Evolutionary conservation across 1,140 invertebrate genomes (phyloP).

Genomic region (Littorina saxatilis): DNA sequence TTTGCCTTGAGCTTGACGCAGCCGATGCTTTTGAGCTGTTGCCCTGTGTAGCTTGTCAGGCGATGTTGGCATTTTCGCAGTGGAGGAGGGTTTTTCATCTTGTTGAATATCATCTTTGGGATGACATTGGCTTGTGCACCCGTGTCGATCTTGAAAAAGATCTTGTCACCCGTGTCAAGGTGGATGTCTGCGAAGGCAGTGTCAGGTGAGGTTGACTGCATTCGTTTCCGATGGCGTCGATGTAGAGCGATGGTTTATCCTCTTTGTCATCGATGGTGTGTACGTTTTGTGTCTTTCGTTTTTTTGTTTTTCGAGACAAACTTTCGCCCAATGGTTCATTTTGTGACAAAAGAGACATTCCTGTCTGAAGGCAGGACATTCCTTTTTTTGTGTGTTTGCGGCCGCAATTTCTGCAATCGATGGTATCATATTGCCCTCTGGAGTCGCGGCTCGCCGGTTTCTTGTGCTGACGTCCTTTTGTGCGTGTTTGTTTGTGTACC

Average conservation of each 20-base stretch:
- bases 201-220: background rate
- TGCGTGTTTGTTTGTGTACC: background rate
- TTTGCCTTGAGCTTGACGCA: background rate
- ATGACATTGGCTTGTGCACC: constrained; percentile 44
- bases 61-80: background rate
- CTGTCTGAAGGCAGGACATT: constrained; percentile 17
- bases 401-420: constrained; percentile 9
- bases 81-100: constrained; percentile 48
- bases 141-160: constrained; percentile 42
- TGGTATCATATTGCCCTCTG: background rate
- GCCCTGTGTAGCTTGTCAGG: constrained; percentile 6
- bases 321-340: constrained; percentile 8
- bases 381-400: background rate
- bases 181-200: constrained; percentile 44
- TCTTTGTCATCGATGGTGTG: background rate
- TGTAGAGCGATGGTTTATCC: background rate
- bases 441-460: background rate
- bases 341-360: background rate
- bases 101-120: constrained; percentile 15
- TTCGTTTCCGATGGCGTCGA: constrained; percentile 33
- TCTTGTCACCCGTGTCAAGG: constrained; percentile 34
- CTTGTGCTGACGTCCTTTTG: background rate
- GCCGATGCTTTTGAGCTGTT: background rate
- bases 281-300: background rate
- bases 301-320: background rate